Evolutionary conservation across 1,140 invertebrate species (phyloP), one percentile per base, ranked within the genome.

Genomic region (Potamilus streckersoni): DNA sequence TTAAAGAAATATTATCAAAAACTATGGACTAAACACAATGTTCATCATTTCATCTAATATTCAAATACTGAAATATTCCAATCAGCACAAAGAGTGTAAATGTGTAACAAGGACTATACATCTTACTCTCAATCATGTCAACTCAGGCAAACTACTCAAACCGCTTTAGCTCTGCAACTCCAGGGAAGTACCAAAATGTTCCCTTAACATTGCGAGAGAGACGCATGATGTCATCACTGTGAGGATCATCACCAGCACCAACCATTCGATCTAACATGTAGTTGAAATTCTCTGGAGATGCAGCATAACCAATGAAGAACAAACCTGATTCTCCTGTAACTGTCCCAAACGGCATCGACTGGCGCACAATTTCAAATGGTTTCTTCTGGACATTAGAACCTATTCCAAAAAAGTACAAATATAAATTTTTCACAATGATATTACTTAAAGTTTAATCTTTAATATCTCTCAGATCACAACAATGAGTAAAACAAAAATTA

Each of bases 181-280:
- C 85, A 49, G 88, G 88, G 79, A 89, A 89, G 69, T 89, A 89
- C 88, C 88, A 89, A 78, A 88, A 89, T 14, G 85, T 89, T 59
- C 87, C 86, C 71, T 87, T 87, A 12, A 84, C 76, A 66, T 87
- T 88, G 70, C 78, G 80, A 1, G 86, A 76, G 16, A 89, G 71
- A 38, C 76, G 82, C 88, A 89, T 89, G 71, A 89, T 84, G 75
- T 89, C 85, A 73, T 88, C 86, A 60, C 66, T 69, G 60, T 83
- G 83, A 13, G 75, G 70, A 4, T 80, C 80, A 66, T 86, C 78
- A 2, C 80, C 83, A 59, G 83, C 78, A 14, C 86, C 87, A n/a
- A 88, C 87, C 87, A 88, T 88, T 19, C 85, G 73, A 69, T 88
- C 84, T 68, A 88, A 61, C 86, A 87, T 87, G 77, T 73, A 88